Evolutionary conservation across 2,113 vertebrate species (phyloP).

Genomic region (Telmatochromis brichardi): DNA sequence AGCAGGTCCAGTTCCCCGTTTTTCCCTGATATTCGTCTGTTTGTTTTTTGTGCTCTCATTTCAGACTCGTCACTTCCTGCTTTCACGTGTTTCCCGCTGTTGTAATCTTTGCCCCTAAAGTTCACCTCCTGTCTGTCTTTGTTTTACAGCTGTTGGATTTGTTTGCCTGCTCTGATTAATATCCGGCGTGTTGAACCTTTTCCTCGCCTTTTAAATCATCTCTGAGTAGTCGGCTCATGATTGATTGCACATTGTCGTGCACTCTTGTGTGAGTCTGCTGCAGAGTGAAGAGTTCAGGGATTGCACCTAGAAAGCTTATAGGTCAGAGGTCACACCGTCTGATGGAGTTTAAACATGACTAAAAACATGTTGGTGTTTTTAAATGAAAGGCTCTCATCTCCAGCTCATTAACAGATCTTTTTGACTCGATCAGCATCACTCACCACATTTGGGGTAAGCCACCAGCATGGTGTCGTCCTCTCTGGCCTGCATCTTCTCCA

Average conservation of each 20-base stretch:
- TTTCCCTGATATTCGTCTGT: not conserved
- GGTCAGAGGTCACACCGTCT: not conserved
- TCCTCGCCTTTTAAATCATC: not conserved
- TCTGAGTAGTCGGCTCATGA: fast-evolving
- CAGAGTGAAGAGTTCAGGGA: not conserved
- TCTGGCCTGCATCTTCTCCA: slow-evolving; percentile 61
- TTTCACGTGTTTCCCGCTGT: not conserved
- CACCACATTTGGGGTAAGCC: slow-evolving; percentile 80
- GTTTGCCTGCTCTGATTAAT: not conserved
- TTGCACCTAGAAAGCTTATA: not conserved
- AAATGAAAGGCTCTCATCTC: not conserved
- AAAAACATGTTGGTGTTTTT: not conserved
- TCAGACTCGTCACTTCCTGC: not conserved
- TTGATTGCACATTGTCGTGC: too few species aligned
- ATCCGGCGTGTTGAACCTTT: not conserved
- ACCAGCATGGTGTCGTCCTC: slow-evolving; percentile 71
- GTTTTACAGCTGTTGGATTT: not conserved
- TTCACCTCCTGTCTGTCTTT: fast-evolving
- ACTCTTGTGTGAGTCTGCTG: fast-evolving
- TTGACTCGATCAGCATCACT: not conserved
- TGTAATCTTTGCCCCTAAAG: not conserved
- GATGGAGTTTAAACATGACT: not conserved
- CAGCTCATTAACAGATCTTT: fast-evolving
- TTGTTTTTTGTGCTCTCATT: not conserved
- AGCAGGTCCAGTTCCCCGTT: fast-evolving